These are phyloP conservation scores for Phaenicophaeus curvirostris DNA, from an alignment of 2,797 vertebrate species.

Conservation along the genomic window DNA sequence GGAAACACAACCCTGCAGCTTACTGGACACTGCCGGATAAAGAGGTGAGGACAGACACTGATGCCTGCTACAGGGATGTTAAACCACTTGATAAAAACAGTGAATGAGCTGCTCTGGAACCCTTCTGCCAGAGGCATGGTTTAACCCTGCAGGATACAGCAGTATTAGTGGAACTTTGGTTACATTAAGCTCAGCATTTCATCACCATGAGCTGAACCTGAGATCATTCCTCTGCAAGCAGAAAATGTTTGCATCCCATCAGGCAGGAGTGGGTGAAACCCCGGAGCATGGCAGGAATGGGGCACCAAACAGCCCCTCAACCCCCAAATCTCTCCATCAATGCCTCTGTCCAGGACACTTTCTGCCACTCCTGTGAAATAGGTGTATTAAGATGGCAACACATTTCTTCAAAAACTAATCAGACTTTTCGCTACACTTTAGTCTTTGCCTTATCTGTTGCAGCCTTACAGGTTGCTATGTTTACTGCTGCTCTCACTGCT, in stretches of 20 bases:
- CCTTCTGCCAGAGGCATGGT: neutral
- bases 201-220: neutral
- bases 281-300: neutral
- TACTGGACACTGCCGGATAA: neutral
- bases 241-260: neutral
- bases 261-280: neutral
- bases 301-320: neutral
- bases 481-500: neutral
- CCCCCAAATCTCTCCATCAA: accelerated
- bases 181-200: neutral
- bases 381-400: neutral
- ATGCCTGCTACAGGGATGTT: neutral
- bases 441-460: neutral
- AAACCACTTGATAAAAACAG: neutral
- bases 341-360: neutral
- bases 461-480: neutral
- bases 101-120: neutral
- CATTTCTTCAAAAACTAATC: neutral
- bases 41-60: neutral
- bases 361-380: neutral
- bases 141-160: neutral
- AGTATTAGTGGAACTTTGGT: neutral
- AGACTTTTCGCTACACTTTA: neutral
- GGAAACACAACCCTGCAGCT: neutral
- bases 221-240: neutral